Percentiles rank a stretch among this genome's conserved stretches.
Evolutionary conservation across 2,113 vertebrate genomes (phyloP).

Genomic region (Dasyornis broadbenti): DNA sequence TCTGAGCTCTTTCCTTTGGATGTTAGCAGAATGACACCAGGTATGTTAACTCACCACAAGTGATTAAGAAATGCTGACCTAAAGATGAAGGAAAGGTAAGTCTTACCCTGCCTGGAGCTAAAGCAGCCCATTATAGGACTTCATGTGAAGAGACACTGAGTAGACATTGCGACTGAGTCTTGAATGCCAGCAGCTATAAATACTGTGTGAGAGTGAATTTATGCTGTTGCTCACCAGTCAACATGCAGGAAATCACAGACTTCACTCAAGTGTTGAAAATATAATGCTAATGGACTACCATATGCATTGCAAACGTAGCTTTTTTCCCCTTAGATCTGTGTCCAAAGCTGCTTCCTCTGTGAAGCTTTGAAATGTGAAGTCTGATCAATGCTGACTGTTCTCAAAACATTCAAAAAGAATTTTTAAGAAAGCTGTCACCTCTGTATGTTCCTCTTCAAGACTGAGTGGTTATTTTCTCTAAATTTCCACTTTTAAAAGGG

Average conservation of each 20-base stretch:
- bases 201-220: slow-evolving; percentile 10
- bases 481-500: not conserved
- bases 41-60: not conserved
- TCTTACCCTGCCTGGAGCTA: not conserved
- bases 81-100: not conserved
- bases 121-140: not conserved
- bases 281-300: slow-evolving; percentile 50
- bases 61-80: not conserved
- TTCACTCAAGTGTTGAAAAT: slow-evolving; percentile 37
- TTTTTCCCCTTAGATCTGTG: slow-evolving; percentile 38
- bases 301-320: slow-evolving; percentile 39
- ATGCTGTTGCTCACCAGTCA: slow-evolving; percentile 14
- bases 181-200: slow-evolving; percentile 23
- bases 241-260: slow-evolving; percentile 18
- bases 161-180: not conserved
- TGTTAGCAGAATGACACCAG: not conserved
- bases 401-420: slow-evolving; percentile 51
- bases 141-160: not conserved
- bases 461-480: not conserved
- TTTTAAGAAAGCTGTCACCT: slow-evolving; percentile 51
- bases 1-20: not conserved
- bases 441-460: not conserved
- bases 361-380: slow-evolving; percentile 38
- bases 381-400: slow-evolving; percentile 29
- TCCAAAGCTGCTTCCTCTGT: slow-evolving; percentile 27